A percentile compares a stretch with the other conserved stretches of the same genome.
These are phyloP conservation scores for Pantherophis guttatus DNA, from an alignment of 2,113 vertebrate species.

Conservation along the genomic window DNA sequence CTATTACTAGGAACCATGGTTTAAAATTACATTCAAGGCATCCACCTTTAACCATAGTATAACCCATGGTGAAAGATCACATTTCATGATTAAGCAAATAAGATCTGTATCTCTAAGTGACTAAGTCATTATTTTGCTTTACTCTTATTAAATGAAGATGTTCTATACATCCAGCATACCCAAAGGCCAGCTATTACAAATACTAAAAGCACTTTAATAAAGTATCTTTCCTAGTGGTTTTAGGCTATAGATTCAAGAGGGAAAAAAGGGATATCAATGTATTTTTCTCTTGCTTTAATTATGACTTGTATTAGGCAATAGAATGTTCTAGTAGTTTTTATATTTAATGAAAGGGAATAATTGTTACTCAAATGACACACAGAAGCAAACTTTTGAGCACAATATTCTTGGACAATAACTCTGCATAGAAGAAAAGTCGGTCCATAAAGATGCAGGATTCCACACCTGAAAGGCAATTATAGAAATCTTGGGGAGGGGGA, in stretches of 20 bases:
- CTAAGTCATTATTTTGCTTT: neutral
- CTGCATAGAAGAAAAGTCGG: neutral
- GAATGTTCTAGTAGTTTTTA: neutral
- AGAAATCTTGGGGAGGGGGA: neutral
- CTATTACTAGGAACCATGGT: neutral
- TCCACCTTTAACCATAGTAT: neutral
- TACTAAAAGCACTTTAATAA: neutral
- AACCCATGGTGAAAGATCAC: neutral
- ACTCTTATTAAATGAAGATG: neutral
- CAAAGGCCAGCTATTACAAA: neutral
- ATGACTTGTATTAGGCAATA: neutral
- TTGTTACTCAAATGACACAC: neutral
- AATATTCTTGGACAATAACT: neutral
- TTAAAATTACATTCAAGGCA: neutral
- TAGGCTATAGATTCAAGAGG: neutral
- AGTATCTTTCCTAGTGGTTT: neutral
- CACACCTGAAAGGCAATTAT: neutral
- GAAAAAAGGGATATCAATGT: fast-evolving
- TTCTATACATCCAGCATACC: neutral
- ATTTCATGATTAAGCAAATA: neutral
- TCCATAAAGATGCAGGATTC: neutral
- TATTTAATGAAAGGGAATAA: neutral
- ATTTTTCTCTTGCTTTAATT: neutral
- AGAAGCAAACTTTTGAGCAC: neutral
- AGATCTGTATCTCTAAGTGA: neutral